Conservation (phyloP, 2,888 invertebrate genomes). For the Morpho achilles region DNA sequence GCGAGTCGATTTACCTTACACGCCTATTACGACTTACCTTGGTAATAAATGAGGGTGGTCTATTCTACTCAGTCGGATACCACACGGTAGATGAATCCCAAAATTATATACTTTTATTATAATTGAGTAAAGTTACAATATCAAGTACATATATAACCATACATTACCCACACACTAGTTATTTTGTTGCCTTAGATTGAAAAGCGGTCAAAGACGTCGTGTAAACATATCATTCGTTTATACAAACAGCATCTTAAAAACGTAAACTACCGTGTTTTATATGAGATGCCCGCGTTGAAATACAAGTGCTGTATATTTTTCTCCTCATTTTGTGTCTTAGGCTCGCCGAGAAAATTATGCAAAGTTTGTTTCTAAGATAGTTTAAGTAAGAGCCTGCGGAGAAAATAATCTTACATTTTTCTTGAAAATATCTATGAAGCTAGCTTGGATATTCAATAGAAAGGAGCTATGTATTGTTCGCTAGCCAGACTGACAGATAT, state of each 20-base stretch:
- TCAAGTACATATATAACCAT: too few species aligned
- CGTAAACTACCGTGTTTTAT: conserved; percentile 55
- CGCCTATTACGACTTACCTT: too few species aligned
- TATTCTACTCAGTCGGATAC: too few species aligned
- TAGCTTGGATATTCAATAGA: conserved; percentile 31
- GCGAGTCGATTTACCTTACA: too few species aligned
- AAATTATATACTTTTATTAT: too few species aligned
- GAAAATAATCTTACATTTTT: conserved; percentile 32
- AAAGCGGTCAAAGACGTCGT: conserved; percentile 30
- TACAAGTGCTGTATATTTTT: conserved; percentile 68
- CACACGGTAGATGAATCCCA: too few species aligned
- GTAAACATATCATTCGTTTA: conserved; percentile 61
- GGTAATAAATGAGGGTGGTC: too few species aligned
- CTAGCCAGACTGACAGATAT: conserved; percentile 27
- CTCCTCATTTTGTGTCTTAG: conserved; percentile 57
- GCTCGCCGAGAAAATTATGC: conserved; percentile 54
- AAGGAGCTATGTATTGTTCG: conserved; percentile 32
- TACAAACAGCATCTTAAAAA: conserved; percentile 62
- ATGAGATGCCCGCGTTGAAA: conserved; percentile 68
- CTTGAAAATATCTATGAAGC: conserved; percentile 27
- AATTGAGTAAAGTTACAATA: too few species aligned
- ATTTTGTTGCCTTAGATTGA: conserved; percentile 15
- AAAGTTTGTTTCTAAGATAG: conserved; percentile 52
- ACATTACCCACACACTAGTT: background rate
- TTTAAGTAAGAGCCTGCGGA: conserved; percentile 40